Evolutionary conservation across 1,140 invertebrate species (phyloP), one percentile per base, ranked within the genome.

Genomic region (Aporrectodea caliginosa): DNA sequence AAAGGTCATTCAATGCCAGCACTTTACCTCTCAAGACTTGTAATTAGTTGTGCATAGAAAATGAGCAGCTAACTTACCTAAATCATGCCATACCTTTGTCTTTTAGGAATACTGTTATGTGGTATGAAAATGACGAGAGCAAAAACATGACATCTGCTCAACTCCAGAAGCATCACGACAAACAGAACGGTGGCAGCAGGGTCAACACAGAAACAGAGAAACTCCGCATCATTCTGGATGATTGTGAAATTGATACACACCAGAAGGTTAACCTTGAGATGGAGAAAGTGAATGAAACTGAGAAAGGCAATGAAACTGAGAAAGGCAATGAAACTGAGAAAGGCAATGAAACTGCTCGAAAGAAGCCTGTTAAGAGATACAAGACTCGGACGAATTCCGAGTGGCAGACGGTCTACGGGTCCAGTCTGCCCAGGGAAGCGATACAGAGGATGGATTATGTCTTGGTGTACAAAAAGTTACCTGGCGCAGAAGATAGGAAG

Each of bases 381-480:
- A 58, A 58, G 43, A 58, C 43, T 12, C 6, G 43, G 22, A 58
- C 43, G 6, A 58, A 58, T 58, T 58, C 43, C 22, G 43, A 58
- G 22, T 58, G 43, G 43, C 43, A 12, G 43, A 58, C 6, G 43
- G 22, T 22, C 22, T 58, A 12, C 22, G 43, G 43, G 6, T 58
- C 43, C 22, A 58, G 43, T 6, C 43, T 58, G 6, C 43, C 43
- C 43, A 6, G 22, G 43, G 43, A 58, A 58, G 43, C 43, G 6
- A 22, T 12, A 58, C 43, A 84, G 75, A 75, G 83, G 16, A 85
- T 86, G n/a, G 85, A 86, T 77, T 86, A 83, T 80, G 82, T 86
- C 2, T 77, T 86, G 27, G 81, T 84, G 14, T 81, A 85, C 75
- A 34, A 73, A 73, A 82, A 81, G 12, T 81, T 80, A 81, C 29